Evolutionary conservation across 2,797 vertebrate genomes (phyloP), one percentile per base, ranked within the genome.

Genomic region (Semotilus atromaculatus): DNA sequence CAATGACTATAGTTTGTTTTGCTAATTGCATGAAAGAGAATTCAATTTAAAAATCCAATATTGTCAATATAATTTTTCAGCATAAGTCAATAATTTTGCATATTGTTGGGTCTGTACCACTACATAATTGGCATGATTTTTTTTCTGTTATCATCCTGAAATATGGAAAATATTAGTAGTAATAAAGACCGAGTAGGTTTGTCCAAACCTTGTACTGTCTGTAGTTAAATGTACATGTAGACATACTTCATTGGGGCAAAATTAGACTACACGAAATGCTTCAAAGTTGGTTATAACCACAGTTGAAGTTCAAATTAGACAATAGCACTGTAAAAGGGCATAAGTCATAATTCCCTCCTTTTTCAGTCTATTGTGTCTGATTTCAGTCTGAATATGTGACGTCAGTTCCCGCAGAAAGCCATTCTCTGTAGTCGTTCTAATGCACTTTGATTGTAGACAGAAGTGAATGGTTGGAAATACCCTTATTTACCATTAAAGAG

Each of bases 371-470:
- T 64, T 64, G 60, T 82, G 55, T 64, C 70, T 73, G 58, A 9
- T 76, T 62, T 82, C 29, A 73, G 36, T 64, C 36, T 31, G 80
- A 60, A 60, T 23, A 5, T 58, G 66, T 72, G 66, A 82, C 29
- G 80, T 72, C 68, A 72, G 7, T 36, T 13, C 40, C 71, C 68
- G 19, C 81, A 29, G 43, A 23, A 29, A 64, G 45, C 43, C 34
- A 10, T 76, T 85, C 51, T 70, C 70, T 58, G 58, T 58, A 60
- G 23, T 60, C 64, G 90, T 71, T 84, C 73, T 34, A 91, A 91
- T 93, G 93, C 92, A 94, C 93, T 94, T 85, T 94, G 86, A 91
- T 91, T 90, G 83, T 91, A 89, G 81, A 89, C 58, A 86, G 51
- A 92, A 87, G 88, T 87, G 85, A 80, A 83, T 90, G 87, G 88